Conservation (phyloP, 1,140 invertebrate species). For the Nasonia giraulti region DNA sequence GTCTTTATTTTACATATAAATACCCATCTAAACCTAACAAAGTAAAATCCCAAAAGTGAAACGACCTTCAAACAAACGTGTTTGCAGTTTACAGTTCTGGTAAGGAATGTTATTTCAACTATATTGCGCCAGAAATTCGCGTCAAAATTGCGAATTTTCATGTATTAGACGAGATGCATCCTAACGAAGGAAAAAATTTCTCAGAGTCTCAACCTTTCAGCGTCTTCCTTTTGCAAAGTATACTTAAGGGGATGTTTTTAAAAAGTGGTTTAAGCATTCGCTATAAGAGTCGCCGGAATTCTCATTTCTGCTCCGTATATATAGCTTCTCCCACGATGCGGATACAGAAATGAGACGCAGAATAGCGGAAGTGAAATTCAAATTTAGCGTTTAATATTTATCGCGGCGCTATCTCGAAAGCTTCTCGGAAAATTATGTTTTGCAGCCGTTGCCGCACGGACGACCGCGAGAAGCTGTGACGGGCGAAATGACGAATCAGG, state of each 20-base stretch:
- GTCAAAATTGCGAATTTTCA: conserved; percentile 7
- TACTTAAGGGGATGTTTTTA: conserved; percentile 25
- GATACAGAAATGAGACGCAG: background rate
- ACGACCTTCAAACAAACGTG: too few relatives aligned
- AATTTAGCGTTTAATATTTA: conserved; percentile 53
- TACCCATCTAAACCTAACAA: too few relatives aligned
- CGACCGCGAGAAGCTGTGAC: background rate
- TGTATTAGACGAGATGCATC: background rate
- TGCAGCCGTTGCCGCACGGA: background rate
- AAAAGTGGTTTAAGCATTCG: conserved; percentile 44
- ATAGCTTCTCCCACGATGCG: background rate
- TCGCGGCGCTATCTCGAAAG: conserved; percentile 26
- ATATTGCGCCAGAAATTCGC: background rate
- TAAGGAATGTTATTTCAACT: too few relatives aligned
- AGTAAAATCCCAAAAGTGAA: too few relatives aligned
- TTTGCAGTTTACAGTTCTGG: too few relatives aligned
- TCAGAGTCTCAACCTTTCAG: background rate
- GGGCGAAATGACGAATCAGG: conserved; percentile 43
- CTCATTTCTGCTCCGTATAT: conserved; percentile 33
- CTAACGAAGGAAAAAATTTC: conserved; percentile 12
- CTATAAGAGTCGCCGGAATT: conserved; percentile 44
- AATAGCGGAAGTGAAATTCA: conserved; percentile 49
- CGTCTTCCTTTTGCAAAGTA: conserved; percentile 11
- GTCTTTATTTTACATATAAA: too few relatives aligned
- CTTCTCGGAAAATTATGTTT: conserved; percentile 46